Base-by-base conservation (phyloP, 2,888 invertebrate genomes). In the Nymphalis urticae region DNA sequence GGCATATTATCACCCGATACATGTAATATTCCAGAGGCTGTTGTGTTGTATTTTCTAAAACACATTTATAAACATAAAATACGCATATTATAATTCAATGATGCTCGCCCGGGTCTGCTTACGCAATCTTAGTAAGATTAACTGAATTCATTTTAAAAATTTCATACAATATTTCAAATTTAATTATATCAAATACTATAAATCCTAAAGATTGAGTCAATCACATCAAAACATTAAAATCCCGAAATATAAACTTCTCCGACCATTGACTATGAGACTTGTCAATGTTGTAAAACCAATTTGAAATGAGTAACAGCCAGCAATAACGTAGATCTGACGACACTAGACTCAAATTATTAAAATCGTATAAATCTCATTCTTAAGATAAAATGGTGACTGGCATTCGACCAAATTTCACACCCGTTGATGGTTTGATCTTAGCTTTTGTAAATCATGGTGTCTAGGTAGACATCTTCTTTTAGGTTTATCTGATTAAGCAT, bases 341-440 rank as follows among this genome's bases (percentile, higher is more conserved):
- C 64, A 66, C 17, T 47, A 16, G 47, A 47, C 53, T 27, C 56
- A 69, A 73, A 73, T 73, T 72, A 75, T 75, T 74, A 76, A 73
- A 75, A 72, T 69, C 71, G 66, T 62, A 68, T 76, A 74, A 76
- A 76, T 75, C 69, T 68, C 54, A 76, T 66, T 65, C 72, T 66
- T 62, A 65, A 63, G 73, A 73, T 74, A 72, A 72, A 74, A 70
- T 68, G 50, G 58, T 36, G 70, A 67, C 74, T 79, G 79, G 79
- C 78, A 75, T 17, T 9, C 53, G 24, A 75, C 78, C 79, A 79
- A 78, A 66, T 74, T 73, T 74, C 75, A 66, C 59, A 73, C 75
- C 64, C 59, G 59, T 24, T 62, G 64, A 66, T 59, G 65, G 42
- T 53, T 64, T 50, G 54, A 61, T 69, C 54, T 70, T 71, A 69